These are phyloP conservation scores for Kryptolebias ocellatus DNA, from an alignment of 2,797 vertebrate genomes.

Conservation along the genomic window DNA sequence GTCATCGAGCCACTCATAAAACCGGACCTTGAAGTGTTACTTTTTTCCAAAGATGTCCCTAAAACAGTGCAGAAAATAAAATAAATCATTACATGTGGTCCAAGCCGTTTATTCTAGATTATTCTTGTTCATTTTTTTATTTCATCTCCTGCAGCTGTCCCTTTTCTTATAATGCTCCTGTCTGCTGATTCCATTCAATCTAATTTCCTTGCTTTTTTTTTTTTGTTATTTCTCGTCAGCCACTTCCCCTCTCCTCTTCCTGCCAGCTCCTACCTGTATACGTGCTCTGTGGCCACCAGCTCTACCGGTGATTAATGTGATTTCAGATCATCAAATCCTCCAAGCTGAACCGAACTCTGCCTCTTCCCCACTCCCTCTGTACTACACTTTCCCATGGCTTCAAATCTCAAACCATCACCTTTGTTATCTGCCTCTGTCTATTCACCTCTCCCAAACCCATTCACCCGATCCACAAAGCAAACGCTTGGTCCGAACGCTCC, in stretches of 20 bases:
- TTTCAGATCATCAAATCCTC: slow-evolving; percentile 36
- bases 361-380: background rate
- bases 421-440: background rate
- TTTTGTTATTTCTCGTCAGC: slow-evolving; percentile 57
- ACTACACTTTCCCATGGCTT: slow-evolving; percentile 3
- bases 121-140: slow-evolving; percentile 36
- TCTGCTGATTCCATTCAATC: slow-evolving; percentile 47
- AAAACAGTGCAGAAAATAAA: slow-evolving; percentile 12
- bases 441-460: slow-evolving; percentile 17
- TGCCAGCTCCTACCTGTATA: slow-evolving; percentile 27
- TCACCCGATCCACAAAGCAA: slow-evolving; percentile 14
- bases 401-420: slow-evolving; percentile 8
- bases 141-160: slow-evolving; percentile 43
- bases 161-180: slow-evolving; percentile 42
- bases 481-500: slow-evolving; percentile 44
- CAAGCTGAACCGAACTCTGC: slow-evolving; percentile 11
- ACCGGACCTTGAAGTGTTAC: slow-evolving; percentile 3
- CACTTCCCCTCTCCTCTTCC: slow-evolving; percentile 38
- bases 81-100: slow-evolving; percentile 32
- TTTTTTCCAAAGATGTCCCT: slow-evolving; percentile 5
- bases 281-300: slow-evolving; percentile 18
- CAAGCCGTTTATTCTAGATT: slow-evolving; percentile 41
- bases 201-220: slow-evolving; percentile 48
- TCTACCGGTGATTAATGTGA: slow-evolving; percentile 25
- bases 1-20: slow-evolving; percentile 3